phyloP scores from a whole-genome alignment of 2,113 vertebrate genomes.

The Hassar affinis region DNA sequence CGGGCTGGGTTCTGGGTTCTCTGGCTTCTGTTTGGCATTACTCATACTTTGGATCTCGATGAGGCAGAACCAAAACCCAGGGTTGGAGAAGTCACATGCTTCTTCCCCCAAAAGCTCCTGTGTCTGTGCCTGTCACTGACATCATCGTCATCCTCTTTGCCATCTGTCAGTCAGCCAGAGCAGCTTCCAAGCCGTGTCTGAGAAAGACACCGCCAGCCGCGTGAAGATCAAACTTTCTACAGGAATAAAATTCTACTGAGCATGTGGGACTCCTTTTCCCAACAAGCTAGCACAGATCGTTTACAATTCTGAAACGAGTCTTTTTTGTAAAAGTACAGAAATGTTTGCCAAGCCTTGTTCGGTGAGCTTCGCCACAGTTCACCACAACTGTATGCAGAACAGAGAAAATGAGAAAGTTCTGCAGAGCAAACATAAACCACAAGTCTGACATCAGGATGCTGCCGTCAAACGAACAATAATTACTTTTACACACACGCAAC shows the following conservation, averaged over 20 bases:
- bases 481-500: background rate
- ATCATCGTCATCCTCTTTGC: conserved; percentile 53
- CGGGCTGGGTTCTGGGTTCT: conserved; percentile 16
- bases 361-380: background rate
- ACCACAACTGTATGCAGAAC: conserved; percentile 7
- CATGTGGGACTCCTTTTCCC: background rate
- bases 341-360: background rate
- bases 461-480: background rate
- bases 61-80: conserved; percentile 30
- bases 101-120: conserved; percentile 1
- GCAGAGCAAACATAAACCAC: background rate
- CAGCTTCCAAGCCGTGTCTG: conserved; percentile 50
- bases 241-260: background rate
- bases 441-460: background rate
- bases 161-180: conserved; percentile 49
- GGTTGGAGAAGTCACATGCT: conserved; percentile 47
- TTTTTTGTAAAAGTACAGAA: background rate
- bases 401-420: background rate
- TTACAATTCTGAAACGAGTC: background rate
- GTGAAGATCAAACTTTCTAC: background rate
- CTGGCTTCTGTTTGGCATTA: conserved; percentile 35
- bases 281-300: background rate
- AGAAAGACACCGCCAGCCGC: background rate
- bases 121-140: conserved; percentile 62
- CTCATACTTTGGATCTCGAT: conserved; percentile 43